phyloP scores from a whole-genome alignment of 2,113 vertebrate genomes.

The Thamnaconus septentrionalis region DNA sequence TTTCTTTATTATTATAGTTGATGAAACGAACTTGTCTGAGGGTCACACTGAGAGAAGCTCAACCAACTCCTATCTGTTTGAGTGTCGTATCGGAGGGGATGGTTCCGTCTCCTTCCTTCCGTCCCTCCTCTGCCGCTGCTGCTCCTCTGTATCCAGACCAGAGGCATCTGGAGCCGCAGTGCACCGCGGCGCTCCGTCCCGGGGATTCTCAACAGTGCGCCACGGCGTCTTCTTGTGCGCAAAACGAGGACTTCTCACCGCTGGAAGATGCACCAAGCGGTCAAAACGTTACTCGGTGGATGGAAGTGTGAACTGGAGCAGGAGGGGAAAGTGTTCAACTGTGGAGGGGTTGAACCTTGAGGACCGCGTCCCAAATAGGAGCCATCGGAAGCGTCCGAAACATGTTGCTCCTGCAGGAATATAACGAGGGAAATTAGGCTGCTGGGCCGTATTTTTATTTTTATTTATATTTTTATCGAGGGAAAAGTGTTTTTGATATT shows the following conservation, averaged over 20 bases:
- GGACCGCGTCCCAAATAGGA: too few species aligned
- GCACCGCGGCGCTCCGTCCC: not conserved
- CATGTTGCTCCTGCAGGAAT: too few species aligned
- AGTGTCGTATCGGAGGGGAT: constrained; percentile 15
- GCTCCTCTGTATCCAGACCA: constrained; percentile 3
- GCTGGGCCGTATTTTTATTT: too few species aligned
- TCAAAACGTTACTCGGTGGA: not conserved
- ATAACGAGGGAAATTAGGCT: too few species aligned
- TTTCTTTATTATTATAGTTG: too few species aligned
- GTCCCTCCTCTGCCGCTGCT: not conserved
- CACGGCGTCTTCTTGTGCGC: not conserved
- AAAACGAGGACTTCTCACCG: not conserved
- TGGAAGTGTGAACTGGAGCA: not conserved
- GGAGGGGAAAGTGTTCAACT: not conserved
- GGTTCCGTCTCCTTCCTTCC: constrained; percentile 29
- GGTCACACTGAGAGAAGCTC: too few species aligned
- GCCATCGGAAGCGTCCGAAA: too few species aligned
- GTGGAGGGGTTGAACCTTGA: too few species aligned
- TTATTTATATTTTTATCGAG: too few species aligned
- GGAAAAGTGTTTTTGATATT: not conserved
- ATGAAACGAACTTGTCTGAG: too few species aligned
- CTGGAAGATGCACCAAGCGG: not conserved
- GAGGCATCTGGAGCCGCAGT: constrained; percentile 22
- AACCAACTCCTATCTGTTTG: too few species aligned
- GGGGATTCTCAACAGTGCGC: too few species aligned